phyloP scores from a whole-genome alignment of 2,797 vertebrate species.

The Anguilla anguilla region DNA sequence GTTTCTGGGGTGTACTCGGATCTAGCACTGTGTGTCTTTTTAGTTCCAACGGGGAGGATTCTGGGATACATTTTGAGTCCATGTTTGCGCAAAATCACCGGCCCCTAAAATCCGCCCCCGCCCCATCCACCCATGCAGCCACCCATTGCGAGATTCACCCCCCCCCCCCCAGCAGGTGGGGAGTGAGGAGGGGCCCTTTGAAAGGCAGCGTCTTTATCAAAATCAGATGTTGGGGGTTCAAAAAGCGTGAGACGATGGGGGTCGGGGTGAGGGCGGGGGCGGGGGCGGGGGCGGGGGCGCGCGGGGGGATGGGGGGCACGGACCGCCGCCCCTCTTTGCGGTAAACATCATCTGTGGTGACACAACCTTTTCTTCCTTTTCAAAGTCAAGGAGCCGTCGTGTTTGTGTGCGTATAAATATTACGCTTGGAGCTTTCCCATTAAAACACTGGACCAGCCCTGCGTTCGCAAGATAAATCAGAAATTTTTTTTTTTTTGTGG shows the following conservation, averaged over 20 bases:
- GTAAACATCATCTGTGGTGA: not conserved
- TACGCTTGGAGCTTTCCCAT: not conserved
- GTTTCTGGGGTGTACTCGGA: too few relatives aligned
- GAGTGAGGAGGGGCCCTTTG: not conserved
- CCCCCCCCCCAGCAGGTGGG: not conserved
- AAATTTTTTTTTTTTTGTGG: not conserved
- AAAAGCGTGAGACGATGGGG: not conserved
- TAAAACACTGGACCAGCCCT: not conserved
- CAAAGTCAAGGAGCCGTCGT: not conserved
- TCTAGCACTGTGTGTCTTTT: not conserved
- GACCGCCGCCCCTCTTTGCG: not conserved
- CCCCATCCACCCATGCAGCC: too few relatives aligned
- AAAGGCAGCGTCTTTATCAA: not conserved
- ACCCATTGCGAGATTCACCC: too few relatives aligned
- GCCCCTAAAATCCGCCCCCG: too few relatives aligned
- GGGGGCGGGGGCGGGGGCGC: too few relatives aligned
- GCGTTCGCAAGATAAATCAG: not conserved
- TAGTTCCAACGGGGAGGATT: too few relatives aligned
- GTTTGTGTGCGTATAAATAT: not conserved
- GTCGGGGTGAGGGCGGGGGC: too few relatives aligned
- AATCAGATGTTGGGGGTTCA: conserved; percentile 1
- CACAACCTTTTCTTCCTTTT: not conserved
- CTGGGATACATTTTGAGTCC: too few relatives aligned
- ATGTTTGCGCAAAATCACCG: too few relatives aligned
- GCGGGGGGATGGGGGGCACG: not conserved